phyloP scores from a whole-genome alignment of 53 echinoderm and acorn worm species.

The Apostichopus leukothele region DNA sequence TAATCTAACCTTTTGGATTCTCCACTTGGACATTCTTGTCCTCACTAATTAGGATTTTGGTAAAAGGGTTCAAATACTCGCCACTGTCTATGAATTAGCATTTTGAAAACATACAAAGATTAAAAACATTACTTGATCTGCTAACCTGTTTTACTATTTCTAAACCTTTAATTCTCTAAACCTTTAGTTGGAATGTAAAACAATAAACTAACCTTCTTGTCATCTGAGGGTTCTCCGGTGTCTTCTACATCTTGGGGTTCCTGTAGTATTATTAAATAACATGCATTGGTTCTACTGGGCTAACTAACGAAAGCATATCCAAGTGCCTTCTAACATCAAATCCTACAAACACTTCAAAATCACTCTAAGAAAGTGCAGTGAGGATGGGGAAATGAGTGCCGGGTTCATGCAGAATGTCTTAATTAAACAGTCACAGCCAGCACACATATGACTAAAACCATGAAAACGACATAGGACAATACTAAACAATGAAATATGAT shows the following conservation, averaged over 20 bases:
- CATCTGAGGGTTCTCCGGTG: neutral
- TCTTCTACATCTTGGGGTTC: constrained; percentile 17
- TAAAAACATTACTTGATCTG: too few relatives aligned
- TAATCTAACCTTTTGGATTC: too few relatives aligned
- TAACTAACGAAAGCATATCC: constrained; percentile 17
- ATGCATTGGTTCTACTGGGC: constrained; percentile 12
- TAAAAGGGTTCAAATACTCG: too few relatives aligned
- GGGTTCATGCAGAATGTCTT: constrained; percentile 1
- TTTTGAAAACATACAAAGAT: too few relatives aligned
- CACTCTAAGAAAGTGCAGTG: neutral
- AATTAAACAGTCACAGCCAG: neutral
- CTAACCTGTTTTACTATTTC: too few relatives aligned
- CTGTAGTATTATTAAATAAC: constrained; percentile 42
- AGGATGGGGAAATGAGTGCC: constrained; percentile 17
- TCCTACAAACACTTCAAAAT: constrained; percentile 1
- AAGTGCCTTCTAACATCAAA: constrained; percentile 7
- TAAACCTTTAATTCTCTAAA: too few relatives aligned
- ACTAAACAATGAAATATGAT: neutral
- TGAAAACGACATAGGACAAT: neutral
- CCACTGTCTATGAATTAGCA: too few relatives aligned
- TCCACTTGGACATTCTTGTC: too few relatives aligned
- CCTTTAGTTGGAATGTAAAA: neutral
- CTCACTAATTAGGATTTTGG: too few relatives aligned
- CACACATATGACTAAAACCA: neutral
- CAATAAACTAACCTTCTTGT: constrained; percentile 23